These are phyloP conservation scores for Tachystola acroxantha DNA, from an alignment of 2,888 invertebrate genomes.

Conservation along the genomic window DNA sequence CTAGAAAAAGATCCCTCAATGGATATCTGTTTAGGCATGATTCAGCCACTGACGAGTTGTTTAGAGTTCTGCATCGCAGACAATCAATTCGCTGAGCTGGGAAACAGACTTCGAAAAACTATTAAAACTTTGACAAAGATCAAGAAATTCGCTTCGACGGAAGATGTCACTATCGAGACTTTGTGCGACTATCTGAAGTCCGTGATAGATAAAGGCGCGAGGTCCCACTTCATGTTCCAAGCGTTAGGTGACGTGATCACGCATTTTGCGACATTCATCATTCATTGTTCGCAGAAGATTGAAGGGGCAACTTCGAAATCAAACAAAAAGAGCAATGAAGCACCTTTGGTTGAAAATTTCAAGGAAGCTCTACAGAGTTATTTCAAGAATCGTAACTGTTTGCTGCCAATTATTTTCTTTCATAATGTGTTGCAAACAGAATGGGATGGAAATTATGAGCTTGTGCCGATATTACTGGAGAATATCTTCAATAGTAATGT, in stretches of 20 bases:
- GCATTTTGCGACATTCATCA: conserved; percentile 80
- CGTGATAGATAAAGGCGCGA: conserved; percentile 80
- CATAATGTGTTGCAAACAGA: conserved; percentile 80
- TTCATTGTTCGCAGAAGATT: conserved; percentile 79
- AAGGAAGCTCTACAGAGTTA: conserved; percentile 75
- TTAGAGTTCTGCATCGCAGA: conserved; percentile 85
- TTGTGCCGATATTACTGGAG: conserved; percentile 77
- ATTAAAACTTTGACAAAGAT: conserved; percentile 79
- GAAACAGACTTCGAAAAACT: conserved; percentile 79
- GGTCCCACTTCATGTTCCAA: conserved; percentile 80
- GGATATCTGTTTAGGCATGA: conserved; percentile 82
- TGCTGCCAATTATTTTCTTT: conserved; percentile 81
- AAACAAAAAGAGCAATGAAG: conserved; percentile 48
- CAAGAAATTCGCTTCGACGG: conserved; percentile 78
- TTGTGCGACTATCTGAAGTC: conserved; percentile 76
- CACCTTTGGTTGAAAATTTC: conserved; percentile 66
- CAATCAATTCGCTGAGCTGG: conserved; percentile 81
- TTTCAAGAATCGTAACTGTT: conserved; percentile 81
- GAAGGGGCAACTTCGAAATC: conserved; percentile 35
- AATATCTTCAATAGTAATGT: conserved; percentile 79
- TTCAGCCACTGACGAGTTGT: conserved; percentile 82
- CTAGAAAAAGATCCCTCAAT: conserved; percentile 83
- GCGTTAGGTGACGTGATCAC: conserved; percentile 82
- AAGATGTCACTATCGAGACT: conserved; percentile 73
- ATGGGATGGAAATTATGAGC: conserved; percentile 81